A percentile compares a stretch with the other conserved stretches of the same genome.
Evolutionary conservation across 2,888 invertebrate genomes (phyloP).

Genomic region (Nasonia oneida): DNA sequence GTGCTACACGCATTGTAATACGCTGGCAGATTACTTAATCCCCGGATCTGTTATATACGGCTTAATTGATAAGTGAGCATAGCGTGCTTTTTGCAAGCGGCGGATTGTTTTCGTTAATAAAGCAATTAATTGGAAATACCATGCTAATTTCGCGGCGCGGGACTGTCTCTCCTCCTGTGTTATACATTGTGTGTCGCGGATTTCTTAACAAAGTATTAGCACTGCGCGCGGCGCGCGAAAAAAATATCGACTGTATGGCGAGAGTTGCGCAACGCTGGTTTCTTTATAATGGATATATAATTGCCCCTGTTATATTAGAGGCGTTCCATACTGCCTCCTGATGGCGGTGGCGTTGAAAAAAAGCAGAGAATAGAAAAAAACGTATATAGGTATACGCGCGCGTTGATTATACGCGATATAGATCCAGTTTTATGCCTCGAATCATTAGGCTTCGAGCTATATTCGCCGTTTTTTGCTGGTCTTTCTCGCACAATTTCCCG

Average conservation of each 20-base stretch:
- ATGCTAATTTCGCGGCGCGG: neutral
- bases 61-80: slow-evolving; percentile 55
- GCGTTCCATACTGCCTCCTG: neutral
- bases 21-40: slow-evolving; percentile 48
- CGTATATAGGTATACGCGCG: neutral
- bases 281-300: slow-evolving; percentile 41
- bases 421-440: slow-evolving; percentile 10
- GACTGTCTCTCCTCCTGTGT: neutral
- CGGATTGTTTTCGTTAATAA: slow-evolving; percentile 45
- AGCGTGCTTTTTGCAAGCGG: neutral
- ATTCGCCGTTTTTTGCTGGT: neutral
- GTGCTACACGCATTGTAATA: slow-evolving; percentile 46
- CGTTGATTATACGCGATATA: neutral
- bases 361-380: neutral
- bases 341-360: neutral
- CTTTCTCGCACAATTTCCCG: neutral
- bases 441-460: slow-evolving; percentile 7
- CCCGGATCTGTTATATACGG: slow-evolving; percentile 4
- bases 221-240: neutral
- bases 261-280: slow-evolving; percentile 25
- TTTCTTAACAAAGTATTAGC: slow-evolving; percentile 29
- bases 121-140: slow-evolving; percentile 39
- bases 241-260: neutral
- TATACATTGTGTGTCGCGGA: neutral
- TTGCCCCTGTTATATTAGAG: slow-evolving; percentile 17